Conservation (phyloP, 2,888 invertebrate genomes). For the Linyphia triangularis region DNA sequence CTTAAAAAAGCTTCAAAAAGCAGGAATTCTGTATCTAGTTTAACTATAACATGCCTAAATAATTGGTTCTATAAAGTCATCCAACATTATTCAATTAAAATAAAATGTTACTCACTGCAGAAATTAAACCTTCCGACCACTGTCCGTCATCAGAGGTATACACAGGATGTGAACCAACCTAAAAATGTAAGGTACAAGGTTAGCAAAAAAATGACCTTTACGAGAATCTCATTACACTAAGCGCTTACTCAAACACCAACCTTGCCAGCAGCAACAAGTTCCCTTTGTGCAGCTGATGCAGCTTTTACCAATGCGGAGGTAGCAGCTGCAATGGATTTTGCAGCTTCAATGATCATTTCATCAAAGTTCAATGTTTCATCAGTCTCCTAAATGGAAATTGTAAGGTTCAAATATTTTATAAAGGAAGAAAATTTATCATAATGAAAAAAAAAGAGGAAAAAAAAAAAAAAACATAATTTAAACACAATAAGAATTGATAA, state of each 20-base stretch:
- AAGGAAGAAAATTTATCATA: too few species aligned
- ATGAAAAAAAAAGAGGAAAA: too few species aligned
- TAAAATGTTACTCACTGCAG: conserved; percentile 83
- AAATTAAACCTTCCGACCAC: conserved; percentile 98
- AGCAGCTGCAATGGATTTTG: conserved; percentile 97
- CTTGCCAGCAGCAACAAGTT: conserved; percentile 93
- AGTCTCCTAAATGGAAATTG: conserved; percentile 90
- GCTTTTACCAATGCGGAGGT: conserved; percentile 97
- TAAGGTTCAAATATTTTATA: too few species aligned
- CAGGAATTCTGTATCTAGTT: background rate
- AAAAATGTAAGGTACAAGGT: conserved; percentile 5
- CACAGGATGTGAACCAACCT: conserved; percentile 87
- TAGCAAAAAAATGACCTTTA: background rate
- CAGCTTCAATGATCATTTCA: conserved; percentile 98
- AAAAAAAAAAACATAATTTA: too few species aligned
- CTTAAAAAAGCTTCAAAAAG: background rate
- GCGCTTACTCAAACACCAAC: conserved; percentile 79
- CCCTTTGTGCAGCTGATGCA: conserved; percentile 97
- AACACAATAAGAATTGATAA: too few species aligned
- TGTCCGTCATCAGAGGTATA: conserved; percentile 96
- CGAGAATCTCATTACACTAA: background rate
- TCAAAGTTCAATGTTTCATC: conserved; percentile 98
- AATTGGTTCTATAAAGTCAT: background rate
- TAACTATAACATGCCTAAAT: too few species aligned
- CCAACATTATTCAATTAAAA: conserved; percentile 6